These are phyloP conservation scores for Peromyscus nudipes DNA, from an alignment of 2,797 vertebrate species.

Conservation along the genomic window DNA sequence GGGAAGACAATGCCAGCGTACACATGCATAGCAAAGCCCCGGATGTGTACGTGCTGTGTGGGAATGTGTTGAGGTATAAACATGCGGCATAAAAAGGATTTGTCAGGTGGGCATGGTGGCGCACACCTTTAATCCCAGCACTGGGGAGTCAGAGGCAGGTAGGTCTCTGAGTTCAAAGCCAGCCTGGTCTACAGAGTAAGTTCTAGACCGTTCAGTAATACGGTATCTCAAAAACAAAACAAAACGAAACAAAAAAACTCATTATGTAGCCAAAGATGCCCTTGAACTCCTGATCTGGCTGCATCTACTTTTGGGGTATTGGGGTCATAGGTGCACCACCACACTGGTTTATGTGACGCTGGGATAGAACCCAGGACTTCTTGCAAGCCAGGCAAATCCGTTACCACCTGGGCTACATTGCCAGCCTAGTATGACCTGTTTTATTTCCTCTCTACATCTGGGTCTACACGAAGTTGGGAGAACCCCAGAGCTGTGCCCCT, in stretches of 20 bases:
- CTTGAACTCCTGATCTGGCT: background rate
- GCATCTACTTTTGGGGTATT: background rate
- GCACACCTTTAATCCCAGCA: background rate
- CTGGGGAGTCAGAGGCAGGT: background rate
- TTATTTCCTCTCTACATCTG: background rate
- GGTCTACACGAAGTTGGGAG: background rate
- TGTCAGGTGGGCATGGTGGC: background rate
- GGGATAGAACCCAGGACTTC: background rate
- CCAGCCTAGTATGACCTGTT: background rate
- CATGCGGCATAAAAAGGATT: background rate
- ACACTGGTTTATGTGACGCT: background rate
- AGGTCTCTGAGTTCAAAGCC: background rate
- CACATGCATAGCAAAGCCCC: background rate
- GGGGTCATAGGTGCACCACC: background rate
- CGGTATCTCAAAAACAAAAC: background rate
- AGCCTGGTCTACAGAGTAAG: background rate
- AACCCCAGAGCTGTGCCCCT: fast-evolving
- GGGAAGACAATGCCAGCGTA: background rate
- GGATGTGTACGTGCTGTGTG: background rate
- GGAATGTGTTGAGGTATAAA: background rate
- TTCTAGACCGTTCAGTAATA: background rate
- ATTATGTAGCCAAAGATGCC: background rate
- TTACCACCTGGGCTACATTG: background rate
- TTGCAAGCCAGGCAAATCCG: background rate
- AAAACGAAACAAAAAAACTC: background rate